Evolutionary conservation across 2,113 vertebrate genomes (phyloP).

Genomic region (Heptranchias perlo): DNA sequence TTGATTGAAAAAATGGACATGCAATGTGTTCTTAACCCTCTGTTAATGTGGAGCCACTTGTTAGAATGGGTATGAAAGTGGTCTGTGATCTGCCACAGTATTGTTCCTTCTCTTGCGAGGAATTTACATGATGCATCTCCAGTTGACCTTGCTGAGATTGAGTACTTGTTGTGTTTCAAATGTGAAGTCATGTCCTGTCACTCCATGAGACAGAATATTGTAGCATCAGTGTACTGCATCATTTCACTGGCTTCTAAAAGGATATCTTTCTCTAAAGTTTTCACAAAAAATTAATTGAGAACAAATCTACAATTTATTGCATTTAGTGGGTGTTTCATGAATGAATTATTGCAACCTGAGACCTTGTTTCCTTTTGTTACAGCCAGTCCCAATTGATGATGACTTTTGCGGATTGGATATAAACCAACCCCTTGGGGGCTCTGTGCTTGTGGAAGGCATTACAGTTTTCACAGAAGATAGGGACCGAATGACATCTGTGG

Average conservation of each 20-base stretch:
- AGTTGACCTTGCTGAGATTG: background rate
- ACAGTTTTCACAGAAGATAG: conserved; percentile 81
- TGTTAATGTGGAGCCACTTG: background rate
- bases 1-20: background rate
- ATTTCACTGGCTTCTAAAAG: background rate
- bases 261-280: background rate
- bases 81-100: background rate
- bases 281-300: background rate
- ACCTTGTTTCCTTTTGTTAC: background rate
- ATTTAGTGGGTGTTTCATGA: background rate
- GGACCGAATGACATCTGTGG: conserved; percentile 89
- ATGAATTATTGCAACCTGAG: background rate
- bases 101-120: background rate
- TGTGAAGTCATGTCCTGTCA: background rate
- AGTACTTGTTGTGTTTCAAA: background rate
- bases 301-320: background rate
- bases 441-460: conserved; percentile 80
- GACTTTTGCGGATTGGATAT: conserved; percentile 96
- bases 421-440: conserved; percentile 95
- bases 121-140: background rate
- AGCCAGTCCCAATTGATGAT: conserved; percentile 97
- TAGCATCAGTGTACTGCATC: background rate
- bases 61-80: background rate
- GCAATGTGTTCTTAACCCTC: background rate
- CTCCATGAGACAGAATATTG: background rate